A percentile compares a stretch with the other conserved stretches of the same genome.
phyloP scores from a whole-genome alignment of 1,140 invertebrate genomes.

The Diprion similis region DNA sequence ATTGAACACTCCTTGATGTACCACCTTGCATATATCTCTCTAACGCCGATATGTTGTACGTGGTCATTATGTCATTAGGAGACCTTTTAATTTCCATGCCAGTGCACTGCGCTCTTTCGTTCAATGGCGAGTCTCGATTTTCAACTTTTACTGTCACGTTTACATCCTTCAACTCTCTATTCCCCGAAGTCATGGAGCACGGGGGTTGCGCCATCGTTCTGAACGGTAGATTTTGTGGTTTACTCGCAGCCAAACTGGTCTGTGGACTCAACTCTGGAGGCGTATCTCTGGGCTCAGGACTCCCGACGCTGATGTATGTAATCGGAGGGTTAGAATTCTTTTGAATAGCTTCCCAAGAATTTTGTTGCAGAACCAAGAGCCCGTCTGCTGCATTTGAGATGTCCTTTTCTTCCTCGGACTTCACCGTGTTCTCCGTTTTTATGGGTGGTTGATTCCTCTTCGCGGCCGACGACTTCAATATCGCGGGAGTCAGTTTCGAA shows the following conservation, averaged over 20 bases:
- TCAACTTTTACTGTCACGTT: not conserved
- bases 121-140: not conserved
- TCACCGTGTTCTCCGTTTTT: not conserved
- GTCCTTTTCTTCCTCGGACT: conserved; percentile 26
- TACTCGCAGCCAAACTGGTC: not conserved
- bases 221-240: not conserved
- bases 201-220: not conserved
- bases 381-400: conserved; percentile 21
- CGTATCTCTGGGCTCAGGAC: not conserved
- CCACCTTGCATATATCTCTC: not conserved
- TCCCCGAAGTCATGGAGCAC: not conserved
- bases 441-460: not conserved
- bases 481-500: conserved; percentile 34
- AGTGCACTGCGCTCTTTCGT: not conserved
- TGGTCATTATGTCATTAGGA: too few relatives aligned
- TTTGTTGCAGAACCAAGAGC: conserved; percentile 32
- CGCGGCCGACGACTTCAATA: conserved; percentile 23
- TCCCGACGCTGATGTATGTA: too few relatives aligned
- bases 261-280: not conserved
- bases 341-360: conserved; percentile 17
- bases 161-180: not conserved
- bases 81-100: too few relatives aligned
- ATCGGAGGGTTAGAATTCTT: not conserved
- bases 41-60: not conserved
- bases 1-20: not conserved